phyloP scores from a whole-genome alignment of 92 coral and sea anemone genomes.

The Porites lobata region DNA sequence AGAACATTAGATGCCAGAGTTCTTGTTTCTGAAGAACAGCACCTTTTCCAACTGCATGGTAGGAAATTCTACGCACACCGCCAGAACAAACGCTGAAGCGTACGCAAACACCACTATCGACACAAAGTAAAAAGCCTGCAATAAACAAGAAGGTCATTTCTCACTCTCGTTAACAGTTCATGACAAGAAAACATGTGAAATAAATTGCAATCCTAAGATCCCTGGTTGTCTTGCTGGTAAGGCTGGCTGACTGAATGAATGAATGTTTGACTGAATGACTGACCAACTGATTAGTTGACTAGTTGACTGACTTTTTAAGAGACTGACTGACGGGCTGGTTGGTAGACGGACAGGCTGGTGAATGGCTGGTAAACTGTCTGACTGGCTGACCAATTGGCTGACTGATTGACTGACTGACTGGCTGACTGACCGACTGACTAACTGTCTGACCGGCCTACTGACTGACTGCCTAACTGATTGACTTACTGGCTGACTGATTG shows the following conservation, averaged over 20 bases:
- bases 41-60: constrained; percentile 83
- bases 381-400: no score
- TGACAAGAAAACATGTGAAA: not conserved
- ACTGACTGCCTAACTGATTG: no score
- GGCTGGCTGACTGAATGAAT: not conserved
- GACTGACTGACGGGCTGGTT: no score
- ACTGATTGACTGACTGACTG: no score
- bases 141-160: not conserved
- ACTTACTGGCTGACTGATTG: not conserved
- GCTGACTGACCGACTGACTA: no score
- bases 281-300: no score
- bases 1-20: not conserved
- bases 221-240: no score
- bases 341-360: no score
- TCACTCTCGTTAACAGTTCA: not conserved
- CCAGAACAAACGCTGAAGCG: constrained; percentile 81
- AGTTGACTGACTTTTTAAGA: no score
- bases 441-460: not conserved
- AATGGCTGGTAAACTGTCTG: not conserved
- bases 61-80: constrained; percentile 89
- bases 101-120: constrained; percentile 75
- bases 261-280: not conserved
- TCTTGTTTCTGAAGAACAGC: constrained; percentile 43
- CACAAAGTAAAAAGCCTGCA: constrained; percentile 81
- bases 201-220: no score